Evolutionary conservation across 1,140 invertebrate species (phyloP), one percentile per base, ranked within the genome.

Genomic region (Drosophila melanica): DNA sequence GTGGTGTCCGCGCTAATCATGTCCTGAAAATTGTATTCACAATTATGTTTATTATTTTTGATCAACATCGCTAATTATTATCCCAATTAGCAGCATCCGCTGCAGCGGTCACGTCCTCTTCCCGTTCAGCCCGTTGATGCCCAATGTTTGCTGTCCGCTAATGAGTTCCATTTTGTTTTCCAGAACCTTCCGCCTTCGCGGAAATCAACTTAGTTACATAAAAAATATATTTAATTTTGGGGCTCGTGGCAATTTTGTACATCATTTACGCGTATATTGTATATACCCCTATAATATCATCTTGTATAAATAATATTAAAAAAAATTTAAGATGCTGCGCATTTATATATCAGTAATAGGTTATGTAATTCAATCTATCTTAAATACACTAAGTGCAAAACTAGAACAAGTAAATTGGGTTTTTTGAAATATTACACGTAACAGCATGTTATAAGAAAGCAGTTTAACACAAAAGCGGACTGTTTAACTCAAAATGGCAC

Each of bases 11-110:
- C 10, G 11, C 35, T 59, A 67, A 66, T 57, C 42, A 66, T 48
- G 41, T 42, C 44, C 20, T 16, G n/a, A 30, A 30, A 33, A 59
- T 42, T 20, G 14, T 42, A 50, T 48, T 33, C 3, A 23, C 35
- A 67, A 65, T 65, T 71, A 42, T 39, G 42, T 55, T 64, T 8
- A 12, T 20, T 42, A 57, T 42, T 70, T 70, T 64, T 70, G 51
- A 42, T 53, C 39, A 51, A 33, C 44, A 64, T 23, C 59, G 47
- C 33, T 11, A 53, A 64, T 70, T 42, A 55, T 14, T 55, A 55
- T 48, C 33, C 42, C 51, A 70, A 70, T 70, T 70, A 64, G 50
- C 33, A 14, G 50, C 67, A 55, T 64, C 50, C 67, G 20, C 16
- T 47, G 59, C 48, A 42, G 14, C 14, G 23, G 33, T 55, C 42